These are phyloP conservation scores for Penaeus monodon DNA, from an alignment of 2,888 invertebrate genomes.

Conservation along the genomic window DNA sequence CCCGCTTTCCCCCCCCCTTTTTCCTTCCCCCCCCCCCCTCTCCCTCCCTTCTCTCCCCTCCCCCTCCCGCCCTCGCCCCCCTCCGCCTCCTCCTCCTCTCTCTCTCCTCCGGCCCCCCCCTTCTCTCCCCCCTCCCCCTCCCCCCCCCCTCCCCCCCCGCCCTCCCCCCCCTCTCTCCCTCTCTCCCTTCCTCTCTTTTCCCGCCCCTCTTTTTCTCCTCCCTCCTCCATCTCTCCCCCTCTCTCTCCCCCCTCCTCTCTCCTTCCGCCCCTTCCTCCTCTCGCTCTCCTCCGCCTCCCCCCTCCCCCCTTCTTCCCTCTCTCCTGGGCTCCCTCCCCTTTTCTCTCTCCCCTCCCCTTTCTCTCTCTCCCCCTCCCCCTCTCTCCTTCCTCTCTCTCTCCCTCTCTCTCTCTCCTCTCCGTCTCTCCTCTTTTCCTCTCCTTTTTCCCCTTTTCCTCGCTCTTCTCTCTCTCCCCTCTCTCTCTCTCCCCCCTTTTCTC, in stretches of 20 bases:
- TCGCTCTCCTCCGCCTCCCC: background rate
- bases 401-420: too few species aligned
- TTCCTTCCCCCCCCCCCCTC: background rate
- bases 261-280: constrained; percentile 6
- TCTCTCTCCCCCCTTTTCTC: too few species aligned
- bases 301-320: too few species aligned
- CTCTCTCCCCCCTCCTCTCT: constrained; percentile 5
- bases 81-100: background rate
- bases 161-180: background rate
- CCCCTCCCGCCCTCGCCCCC: background rate
- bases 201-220: background rate
- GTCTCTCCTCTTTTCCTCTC: too few species aligned
- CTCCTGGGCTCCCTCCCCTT: too few species aligned
- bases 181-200: background rate
- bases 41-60: background rate
- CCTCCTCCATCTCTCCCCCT: background rate
- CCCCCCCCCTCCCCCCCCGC: background rate
- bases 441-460: too few species aligned
- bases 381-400: too few species aligned
- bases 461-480: too few species aligned
- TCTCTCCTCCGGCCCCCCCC: background rate
- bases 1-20: background rate
- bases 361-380: too few species aligned
- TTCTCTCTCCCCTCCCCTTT: too few species aligned
- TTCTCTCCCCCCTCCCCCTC: background rate